Base-by-base conservation (phyloP, 2,113 vertebrate genomes). In the Apodemus sylvaticus region DNA sequence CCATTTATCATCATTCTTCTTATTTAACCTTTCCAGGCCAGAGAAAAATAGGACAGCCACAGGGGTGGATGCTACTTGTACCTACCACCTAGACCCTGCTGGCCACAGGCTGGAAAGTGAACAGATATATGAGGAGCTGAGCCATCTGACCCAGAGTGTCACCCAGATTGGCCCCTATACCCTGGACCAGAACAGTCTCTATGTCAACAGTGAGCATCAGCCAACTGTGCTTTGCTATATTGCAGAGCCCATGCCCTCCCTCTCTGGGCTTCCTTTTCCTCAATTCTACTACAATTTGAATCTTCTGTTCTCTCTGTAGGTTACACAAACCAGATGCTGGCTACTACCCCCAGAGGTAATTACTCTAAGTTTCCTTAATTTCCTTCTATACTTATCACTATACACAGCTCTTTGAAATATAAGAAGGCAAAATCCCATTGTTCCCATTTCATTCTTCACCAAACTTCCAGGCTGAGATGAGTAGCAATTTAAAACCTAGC, bases 1-100 rank as follows among this genome's bases (percentile, higher is more conserved):
- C 3, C 8, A 19, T 29, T 48, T 10, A 76, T 22, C 26, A 58
- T 36, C 29, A 29, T 58, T 31, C 4, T 4, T 14, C 19, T 94
- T 51, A 48, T 22, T 53, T 42, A 2, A 36, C 70, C 78, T 88
- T 19, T 39, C 53, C 94, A 98, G 98, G 94, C 55, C 97, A 10
- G 64, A 88, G 90, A 97, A 83, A 14, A 86, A 88, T 0, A 86
- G 81, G 24, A 48, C 71, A 1, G 92, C 93, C 79, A 98, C 98
- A 14, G 94, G 96, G 88, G 94, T 98, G 34, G 97, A 98, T 42
- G 39, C 81, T 29, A 29, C 90, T 92, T 99, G 98, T 95, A 97
- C 48, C 26, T 96, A 97, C 7, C 22, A 2, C 66, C 93, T 96
- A 9, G 24, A 90, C 24, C 78, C 93, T 2, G 34, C 64, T 36